Conservation (phyloP, 2,797 vertebrate genomes). For the Gambusia yucatana region DNA sequence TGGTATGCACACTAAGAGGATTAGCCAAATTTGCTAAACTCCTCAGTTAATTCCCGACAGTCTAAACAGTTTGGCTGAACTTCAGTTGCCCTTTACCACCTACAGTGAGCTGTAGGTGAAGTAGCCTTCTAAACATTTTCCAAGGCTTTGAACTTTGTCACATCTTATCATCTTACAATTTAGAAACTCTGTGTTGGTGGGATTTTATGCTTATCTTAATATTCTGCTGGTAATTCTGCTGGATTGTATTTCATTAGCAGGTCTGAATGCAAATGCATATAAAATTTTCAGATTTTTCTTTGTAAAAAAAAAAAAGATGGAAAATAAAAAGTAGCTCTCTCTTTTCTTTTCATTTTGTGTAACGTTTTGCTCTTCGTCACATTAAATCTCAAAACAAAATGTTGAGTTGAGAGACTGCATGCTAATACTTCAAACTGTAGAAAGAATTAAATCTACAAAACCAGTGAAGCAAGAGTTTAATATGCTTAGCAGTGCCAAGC, state of each 20-base stretch:
- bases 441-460: constrained; percentile 10
- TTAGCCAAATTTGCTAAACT: not conserved
- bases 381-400: not conserved
- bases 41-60: not conserved
- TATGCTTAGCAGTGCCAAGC: constrained; percentile 29
- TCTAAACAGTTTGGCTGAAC: not conserved
- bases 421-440: not conserved
- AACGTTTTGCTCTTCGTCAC: not conserved
- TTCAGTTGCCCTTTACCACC: not conserved
- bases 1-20: not conserved
- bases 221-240: not conserved
- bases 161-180: not conserved
- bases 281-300: not conserved
- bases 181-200: not conserved
- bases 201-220: not conserved
- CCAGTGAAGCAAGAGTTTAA: constrained; percentile 29
- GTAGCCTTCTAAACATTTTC: not conserved
- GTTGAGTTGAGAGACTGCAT: not conserved
- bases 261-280: not conserved
- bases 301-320: not conserved
- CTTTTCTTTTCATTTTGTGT: not conserved
- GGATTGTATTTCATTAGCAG: not conserved
- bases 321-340: not conserved
- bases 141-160: not conserved
- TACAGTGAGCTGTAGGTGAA: not conserved